A percentile compares a stretch with the other conserved stretches of the same genome.
These are phyloP conservation scores for Miichthys miiuy DNA, from an alignment of 2,797 vertebrate genomes.

Conservation along the genomic window DNA sequence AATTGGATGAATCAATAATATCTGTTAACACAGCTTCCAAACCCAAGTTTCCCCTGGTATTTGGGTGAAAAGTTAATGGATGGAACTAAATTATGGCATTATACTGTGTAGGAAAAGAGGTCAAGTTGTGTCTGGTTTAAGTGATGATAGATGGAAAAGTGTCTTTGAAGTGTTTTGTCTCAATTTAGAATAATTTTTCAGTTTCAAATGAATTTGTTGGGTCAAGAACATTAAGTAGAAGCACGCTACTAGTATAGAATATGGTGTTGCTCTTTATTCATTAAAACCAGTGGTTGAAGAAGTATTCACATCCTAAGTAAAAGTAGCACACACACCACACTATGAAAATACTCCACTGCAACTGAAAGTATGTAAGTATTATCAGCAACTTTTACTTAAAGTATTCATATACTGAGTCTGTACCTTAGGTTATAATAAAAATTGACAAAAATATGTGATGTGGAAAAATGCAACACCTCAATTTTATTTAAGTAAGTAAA, in stretches of 20 bases:
- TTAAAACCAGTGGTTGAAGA: neutral
- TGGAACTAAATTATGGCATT: neutral
- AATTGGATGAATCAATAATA: conserved; percentile 30
- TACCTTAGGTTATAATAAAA: too few species aligned
- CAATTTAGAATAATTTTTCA: neutral
- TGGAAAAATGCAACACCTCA: too few species aligned
- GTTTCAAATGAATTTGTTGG: neutral
- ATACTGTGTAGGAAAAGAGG: neutral
- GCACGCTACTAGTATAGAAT: neutral
- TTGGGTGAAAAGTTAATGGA: conserved; percentile 4
- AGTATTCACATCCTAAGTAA: neutral
- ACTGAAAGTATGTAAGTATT: too few species aligned
- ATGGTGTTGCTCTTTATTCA: neutral
- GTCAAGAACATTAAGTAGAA: neutral
- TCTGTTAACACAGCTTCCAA: conserved; percentile 8
- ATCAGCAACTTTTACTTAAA: too few species aligned
- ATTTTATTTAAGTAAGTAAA: too few species aligned
- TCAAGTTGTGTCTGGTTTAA: neutral
- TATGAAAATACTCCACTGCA: neutral
- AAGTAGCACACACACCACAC: neutral
- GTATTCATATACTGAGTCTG: too few species aligned
- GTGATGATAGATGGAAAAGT: neutral
- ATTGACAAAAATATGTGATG: too few species aligned
- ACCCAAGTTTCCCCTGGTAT: neutral
- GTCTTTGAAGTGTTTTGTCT: neutral